These are phyloP conservation scores for Watsonalla binaria DNA, from an alignment of 2,888 invertebrate genomes.

Conservation along the genomic window DNA sequence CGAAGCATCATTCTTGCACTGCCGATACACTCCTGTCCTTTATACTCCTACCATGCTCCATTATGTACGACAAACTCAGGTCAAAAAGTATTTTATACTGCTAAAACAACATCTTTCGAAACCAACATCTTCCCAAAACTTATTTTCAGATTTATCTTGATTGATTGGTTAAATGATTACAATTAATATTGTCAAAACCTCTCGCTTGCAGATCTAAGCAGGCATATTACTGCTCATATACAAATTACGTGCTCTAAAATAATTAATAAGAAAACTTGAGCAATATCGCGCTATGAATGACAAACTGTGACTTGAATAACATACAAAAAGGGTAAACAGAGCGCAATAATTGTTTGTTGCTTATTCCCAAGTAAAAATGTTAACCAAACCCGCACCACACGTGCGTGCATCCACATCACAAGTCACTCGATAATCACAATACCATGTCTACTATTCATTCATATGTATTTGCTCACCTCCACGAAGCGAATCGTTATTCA, in stretches of 20 bases:
- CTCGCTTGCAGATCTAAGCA: no score
- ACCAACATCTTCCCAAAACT: no score
- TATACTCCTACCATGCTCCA: neutral
- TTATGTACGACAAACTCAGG: no score
- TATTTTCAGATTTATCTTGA: no score
- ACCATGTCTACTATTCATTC: conserved; percentile 42
- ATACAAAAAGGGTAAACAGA: conserved; percentile 44
- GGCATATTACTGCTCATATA: no score
- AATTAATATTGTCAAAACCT: no score
- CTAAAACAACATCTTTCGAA: no score
- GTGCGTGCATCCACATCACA: conserved; percentile 52
- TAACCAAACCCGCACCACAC: conserved; percentile 43
- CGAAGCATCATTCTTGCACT: neutral
- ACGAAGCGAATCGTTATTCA: conserved; percentile 36
- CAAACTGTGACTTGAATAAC: neutral
- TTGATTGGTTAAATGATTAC: no score
- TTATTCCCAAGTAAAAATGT: conserved; percentile 29
- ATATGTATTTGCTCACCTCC: conserved; percentile 55
- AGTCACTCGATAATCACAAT: conserved; percentile 38
- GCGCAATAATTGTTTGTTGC: conserved; percentile 52
- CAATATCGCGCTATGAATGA: no score
- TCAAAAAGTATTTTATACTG: no score
- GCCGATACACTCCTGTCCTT: neutral
- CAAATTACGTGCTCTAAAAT: no score
- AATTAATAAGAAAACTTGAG: no score